phyloP scores from a whole-genome alignment of 2,888 invertebrate genomes.

The Geophilus truncorum region DNA sequence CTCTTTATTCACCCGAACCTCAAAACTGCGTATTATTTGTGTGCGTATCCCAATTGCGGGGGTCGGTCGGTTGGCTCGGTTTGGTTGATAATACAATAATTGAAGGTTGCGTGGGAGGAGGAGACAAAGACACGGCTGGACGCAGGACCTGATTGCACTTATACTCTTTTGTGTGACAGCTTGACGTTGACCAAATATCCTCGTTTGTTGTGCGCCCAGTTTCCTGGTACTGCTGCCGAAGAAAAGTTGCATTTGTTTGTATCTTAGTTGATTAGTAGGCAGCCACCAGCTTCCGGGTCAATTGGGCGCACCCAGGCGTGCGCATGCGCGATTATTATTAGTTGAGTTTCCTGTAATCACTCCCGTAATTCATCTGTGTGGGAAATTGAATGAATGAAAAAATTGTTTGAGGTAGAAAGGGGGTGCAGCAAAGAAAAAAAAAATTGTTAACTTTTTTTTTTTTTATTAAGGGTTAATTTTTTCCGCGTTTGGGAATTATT shows the following conservation, averaged over 20 bases:
- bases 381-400: background rate
- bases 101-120: background rate
- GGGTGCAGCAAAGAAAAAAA: too few relatives aligned
- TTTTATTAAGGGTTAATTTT: background rate
- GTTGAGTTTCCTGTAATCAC: background rate
- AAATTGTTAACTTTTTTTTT: background rate
- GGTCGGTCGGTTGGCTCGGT: too few relatives aligned
- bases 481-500: too few relatives aligned
- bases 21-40: too few relatives aligned
- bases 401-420: too few relatives aligned
- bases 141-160: background rate
- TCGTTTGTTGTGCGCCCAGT: background rate
- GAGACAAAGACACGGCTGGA: background rate
- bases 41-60: too few relatives aligned
- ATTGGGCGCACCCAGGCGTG: background rate
- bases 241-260: constrained; percentile 1
- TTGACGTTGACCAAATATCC: constrained; percentile 11
- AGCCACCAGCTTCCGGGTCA: background rate
- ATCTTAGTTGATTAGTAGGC: constrained; percentile 17
- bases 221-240: background rate
- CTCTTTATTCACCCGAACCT: too few relatives aligned
- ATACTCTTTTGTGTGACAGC: background rate
- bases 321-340: constrained; percentile 11
- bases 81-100: constrained; percentile 5
- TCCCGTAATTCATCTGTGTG: background rate